Base-by-base conservation (phyloP, 2,888 invertebrate genomes). In the Dermolepida albohirtum region DNA sequence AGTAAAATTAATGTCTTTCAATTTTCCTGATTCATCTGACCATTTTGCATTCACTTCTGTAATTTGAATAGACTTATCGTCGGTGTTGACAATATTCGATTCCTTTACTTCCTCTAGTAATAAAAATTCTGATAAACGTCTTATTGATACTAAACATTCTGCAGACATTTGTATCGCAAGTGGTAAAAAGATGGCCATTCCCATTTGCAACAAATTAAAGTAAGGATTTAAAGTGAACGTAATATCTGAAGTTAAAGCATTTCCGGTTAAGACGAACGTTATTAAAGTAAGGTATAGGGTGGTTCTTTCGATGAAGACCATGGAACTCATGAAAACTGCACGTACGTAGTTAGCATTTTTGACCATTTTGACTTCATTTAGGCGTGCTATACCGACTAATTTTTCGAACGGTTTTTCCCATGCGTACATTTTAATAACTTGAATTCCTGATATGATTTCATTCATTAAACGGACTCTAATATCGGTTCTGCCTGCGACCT, bases 301-400 rank as follows among this genome's bases (percentile, higher is more conserved):
- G 39, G 93, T 87, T 71, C 95, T 89, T 76, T 94, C 92, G 0
- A 94, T 92, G 78, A 93, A 94, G 41, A 95, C 90, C 85, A 92
- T 90, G 78, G 89, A 85, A 77, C 87, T 91, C 81, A 89, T 87
- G 84, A 88, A 90, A 71, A 89, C 85, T 39, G 87, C 92, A 70
- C 88, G 87, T 70, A 89, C 84, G 80, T 90, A 90, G 0, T 90
- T 89, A 2, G 77, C 72, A 64, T 70, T 72, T 2, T 74, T 77
- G 11, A 79, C 55, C 2, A 68, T 67, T 17, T 73, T 65, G 6
- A 77, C 71, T 74, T 77, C 77, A 4, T 70, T 52, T 1, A 65
- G 49, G 41, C 77, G 64, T 12, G 72, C 62, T 11, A 66, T 11
- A 2, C 68, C 68, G 1, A 76, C 72, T 44, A 74, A 49, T 29